These are phyloP conservation scores for Potamarius usumacintae DNA, from an alignment of 2,113 vertebrate genomes.

Conservation along the genomic window DNA sequence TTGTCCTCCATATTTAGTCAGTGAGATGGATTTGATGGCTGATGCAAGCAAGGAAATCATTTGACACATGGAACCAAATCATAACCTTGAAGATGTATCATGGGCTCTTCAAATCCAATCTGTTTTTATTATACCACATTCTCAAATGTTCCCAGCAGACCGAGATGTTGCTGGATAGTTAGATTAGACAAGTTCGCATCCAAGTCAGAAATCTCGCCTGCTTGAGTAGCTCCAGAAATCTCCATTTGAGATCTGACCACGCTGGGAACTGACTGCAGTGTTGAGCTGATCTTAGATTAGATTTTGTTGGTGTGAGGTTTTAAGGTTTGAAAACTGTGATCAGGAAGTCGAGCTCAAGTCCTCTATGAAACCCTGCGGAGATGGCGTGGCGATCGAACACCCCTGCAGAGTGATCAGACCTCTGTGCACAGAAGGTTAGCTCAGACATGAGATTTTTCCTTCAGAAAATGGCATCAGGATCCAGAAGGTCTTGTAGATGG, in stretches of 20 bases:
- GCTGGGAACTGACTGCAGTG: not conserved
- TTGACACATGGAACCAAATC: not conserved
- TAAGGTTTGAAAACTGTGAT: not conserved
- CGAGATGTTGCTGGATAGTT: not conserved
- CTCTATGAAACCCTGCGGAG: not conserved
- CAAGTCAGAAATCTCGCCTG: not conserved
- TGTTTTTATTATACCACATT: not conserved
- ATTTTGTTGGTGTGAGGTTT: not conserved
- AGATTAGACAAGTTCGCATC: not conserved
- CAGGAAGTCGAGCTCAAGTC: not conserved
- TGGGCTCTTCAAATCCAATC: not conserved
- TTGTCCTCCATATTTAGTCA: not conserved
- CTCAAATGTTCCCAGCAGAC: not conserved
- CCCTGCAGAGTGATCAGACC: not conserved
- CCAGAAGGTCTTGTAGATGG: not conserved
- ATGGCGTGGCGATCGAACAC: not conserved
- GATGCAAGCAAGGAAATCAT: not conserved
- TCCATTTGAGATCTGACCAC: not conserved
- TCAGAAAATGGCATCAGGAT: not conserved
- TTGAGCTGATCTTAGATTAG: not conserved
- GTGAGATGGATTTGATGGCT: not conserved
- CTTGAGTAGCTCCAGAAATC: not conserved
- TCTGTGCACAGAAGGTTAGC: not conserved
- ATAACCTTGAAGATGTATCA: not conserved
- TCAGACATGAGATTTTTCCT: not conserved